phyloP scores from a whole-genome alignment of 2,888 invertebrate species.

The Limnephilus marmoratus region DNA sequence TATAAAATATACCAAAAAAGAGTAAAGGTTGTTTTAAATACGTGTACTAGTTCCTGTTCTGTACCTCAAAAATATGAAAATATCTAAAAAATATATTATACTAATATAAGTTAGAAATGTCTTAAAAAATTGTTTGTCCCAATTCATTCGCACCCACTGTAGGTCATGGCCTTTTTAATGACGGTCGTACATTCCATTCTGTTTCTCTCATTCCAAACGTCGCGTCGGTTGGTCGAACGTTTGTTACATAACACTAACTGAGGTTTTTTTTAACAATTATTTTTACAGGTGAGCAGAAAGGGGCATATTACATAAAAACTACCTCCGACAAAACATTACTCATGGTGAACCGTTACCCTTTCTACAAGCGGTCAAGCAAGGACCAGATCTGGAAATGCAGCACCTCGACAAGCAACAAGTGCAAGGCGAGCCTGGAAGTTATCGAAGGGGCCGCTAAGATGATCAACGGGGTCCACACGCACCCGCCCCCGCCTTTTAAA shows the following conservation, averaged over 20 bases:
- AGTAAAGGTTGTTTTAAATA: no score
- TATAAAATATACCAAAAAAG: no score
- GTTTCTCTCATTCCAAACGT: no score
- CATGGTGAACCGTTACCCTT: not conserved
- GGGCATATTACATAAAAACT: not conserved
- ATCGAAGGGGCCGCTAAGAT: slow-evolving; percentile 67
- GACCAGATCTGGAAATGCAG: slow-evolving; percentile 51
- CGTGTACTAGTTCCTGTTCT: no score
- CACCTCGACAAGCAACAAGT: slow-evolving; percentile 23
- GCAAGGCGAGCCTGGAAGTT: slow-evolving; percentile 66
- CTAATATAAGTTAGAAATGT: no score
- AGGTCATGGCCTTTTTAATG: no score
- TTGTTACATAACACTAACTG: not conserved
- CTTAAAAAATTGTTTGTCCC: no score
- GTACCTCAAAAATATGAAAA: no score
- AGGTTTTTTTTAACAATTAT: not conserved
- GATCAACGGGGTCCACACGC: slow-evolving; percentile 67
- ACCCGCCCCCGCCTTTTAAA: slow-evolving; percentile 54
- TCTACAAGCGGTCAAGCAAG: not conserved
- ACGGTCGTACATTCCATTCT: no score
- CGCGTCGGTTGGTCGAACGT: no score
- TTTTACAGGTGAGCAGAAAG: not conserved
- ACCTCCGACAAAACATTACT: not conserved
- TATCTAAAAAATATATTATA: no score
- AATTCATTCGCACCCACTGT: no score